Percentiles rank a stretch among this genome's conserved stretches.
Evolutionary conservation across 2,113 vertebrate species (phyloP).

Genomic region (Anser cygnoides): DNA sequence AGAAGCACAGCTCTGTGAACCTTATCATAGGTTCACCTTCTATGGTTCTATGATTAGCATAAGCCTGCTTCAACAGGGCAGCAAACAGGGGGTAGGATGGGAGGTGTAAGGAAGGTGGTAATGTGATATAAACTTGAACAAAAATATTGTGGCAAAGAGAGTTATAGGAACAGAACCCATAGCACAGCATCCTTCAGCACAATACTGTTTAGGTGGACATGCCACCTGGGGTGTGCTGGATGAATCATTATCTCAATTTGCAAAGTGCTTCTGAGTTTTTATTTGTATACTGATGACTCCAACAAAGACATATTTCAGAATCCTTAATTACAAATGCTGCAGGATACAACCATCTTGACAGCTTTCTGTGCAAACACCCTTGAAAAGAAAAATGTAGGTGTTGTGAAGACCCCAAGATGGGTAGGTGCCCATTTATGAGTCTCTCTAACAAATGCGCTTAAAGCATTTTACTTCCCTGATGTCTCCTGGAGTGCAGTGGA

Average conservation of each 20-base stretch:
- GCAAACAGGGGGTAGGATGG: neutral
- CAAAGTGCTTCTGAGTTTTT: neutral
- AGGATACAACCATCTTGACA: neutral
- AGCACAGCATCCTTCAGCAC: neutral
- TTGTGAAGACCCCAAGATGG: neutral
- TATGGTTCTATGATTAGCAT: neutral
- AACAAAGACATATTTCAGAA: neutral
- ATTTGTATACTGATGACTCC: neutral
- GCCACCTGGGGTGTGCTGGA: neutral
- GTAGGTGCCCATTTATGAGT: neutral
- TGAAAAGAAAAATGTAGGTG: neutral
- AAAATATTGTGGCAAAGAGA: neutral
- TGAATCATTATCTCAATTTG: neutral
- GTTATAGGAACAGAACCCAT: neutral
- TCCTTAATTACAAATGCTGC: neutral
- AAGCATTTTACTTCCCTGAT: neutral
- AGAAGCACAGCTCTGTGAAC: slow-evolving; percentile 18
- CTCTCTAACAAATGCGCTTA: neutral
- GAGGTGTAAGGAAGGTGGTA: neutral
- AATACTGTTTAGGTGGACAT: neutral
- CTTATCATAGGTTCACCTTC: too few species aligned
- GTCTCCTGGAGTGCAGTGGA: neutral
- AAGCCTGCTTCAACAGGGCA: neutral
- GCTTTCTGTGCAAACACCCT: neutral
- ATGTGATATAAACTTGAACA: neutral